Evolutionary conservation across 1,140 invertebrate genomes (phyloP), one percentile per base, ranked within the genome.

Genomic region (Uloborus diversus): DNA sequence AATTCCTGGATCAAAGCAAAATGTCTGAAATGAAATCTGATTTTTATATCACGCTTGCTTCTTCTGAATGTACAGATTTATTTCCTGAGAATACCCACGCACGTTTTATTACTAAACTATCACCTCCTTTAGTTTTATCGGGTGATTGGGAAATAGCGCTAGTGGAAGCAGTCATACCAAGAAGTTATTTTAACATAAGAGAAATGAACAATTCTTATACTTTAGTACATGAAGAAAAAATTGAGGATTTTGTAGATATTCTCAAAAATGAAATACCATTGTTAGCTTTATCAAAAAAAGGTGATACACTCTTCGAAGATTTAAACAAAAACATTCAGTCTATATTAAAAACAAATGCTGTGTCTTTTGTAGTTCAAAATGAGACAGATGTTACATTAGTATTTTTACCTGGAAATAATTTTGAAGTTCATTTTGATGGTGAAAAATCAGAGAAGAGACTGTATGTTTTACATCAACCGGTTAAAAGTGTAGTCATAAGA

Each of bases 1-100:
- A 75, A 75, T 64, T 64, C 57, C 2, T 75, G 71, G 71, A 20
- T 75, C 14, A 75, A 64, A 51, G 37, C 28, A 7, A n/a, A 14
- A 64, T 13, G n/a, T 11, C 13, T 51, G 42, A 57, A 35, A 75
- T 53, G 37, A 73, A 5, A 28, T 11, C 5, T 27, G 57, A 61
- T 13, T 61, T 61, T 20, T 61, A 28, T 27, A 27, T 61, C 30
- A 61, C 14, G 25, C 27, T 61, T 4, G 23, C 30, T 13, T 27
- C 23, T 20, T 27, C 25, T 61, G 25, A 20, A 11, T 27, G 57
- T 20, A 28, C 20, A 11, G 11, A 27, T 5, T 61, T 27, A 27
- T 61, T 61, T 20, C 57, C 57, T 28, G 3, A 61, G 30, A 61
- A 61, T 27, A 42, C 17, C 17, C 17, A 51, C 7, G 32, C 27